Percentiles rank a stretch among this genome's conserved stretches.
These are phyloP conservation scores for Buphagus erythrorhynchus DNA, from an alignment of 2,797 vertebrate genomes.

Conservation along the genomic window DNA sequence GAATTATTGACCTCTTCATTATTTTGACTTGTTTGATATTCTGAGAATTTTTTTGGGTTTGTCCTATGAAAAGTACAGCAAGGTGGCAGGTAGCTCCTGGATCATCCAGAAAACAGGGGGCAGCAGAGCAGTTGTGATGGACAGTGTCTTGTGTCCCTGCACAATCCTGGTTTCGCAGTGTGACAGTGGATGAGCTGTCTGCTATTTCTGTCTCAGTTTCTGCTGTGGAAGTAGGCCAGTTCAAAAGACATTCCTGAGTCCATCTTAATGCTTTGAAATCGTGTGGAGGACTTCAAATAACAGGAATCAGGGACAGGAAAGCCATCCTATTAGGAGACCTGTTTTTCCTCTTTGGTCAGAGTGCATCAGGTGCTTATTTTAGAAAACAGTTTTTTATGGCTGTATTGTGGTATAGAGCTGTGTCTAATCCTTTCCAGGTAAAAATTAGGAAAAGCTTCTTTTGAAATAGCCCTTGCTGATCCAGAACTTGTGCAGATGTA, in stretches of 20 bases:
- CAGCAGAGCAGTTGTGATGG: not conserved
- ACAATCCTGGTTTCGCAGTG: not conserved
- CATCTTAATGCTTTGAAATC: not conserved
- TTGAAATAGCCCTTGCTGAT: not conserved
- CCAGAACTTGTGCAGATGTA: not conserved
- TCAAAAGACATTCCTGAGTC: not conserved
- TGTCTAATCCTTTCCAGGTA: not conserved
- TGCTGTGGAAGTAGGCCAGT: not conserved
- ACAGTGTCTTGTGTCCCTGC: not conserved
- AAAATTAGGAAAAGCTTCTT: not conserved
- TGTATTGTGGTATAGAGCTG: not conserved
- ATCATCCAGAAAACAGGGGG: accelerated
- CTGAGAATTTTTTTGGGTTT: not conserved
- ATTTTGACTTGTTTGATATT: not conserved
- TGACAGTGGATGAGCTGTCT: not conserved
- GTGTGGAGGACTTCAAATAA: not conserved
- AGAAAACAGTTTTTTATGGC: not conserved
- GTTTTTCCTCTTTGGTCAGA: not conserved
- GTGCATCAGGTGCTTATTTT: not conserved
- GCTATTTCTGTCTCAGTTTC: not conserved
- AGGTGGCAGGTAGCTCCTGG: not conserved
- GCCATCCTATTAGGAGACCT: not conserved
- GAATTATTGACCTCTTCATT: not conserved
- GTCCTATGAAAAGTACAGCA: not conserved
- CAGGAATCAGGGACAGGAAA: accelerated